Percentiles rank a stretch among this genome's conserved stretches.
Evolutionary conservation across 2,888 invertebrate species (phyloP).

Genomic region (Biston betularia): DNA sequence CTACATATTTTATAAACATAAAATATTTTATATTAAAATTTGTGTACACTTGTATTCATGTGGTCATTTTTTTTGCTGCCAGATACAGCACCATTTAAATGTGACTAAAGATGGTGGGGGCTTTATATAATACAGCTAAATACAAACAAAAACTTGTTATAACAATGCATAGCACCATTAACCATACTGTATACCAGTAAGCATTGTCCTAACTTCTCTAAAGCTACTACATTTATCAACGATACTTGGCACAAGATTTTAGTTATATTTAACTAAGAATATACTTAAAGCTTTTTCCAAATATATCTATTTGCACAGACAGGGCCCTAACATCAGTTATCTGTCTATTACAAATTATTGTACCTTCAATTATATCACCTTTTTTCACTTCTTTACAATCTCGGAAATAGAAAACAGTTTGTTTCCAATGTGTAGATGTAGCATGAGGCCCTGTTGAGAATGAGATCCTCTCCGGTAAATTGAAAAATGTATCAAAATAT

Average conservation of each 20-base stretch:
- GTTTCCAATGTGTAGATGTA: conserved; percentile 96
- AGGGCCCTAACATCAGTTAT: conserved; percentile 91
- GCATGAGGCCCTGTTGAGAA: conserved; percentile 93
- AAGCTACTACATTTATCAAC: not conserved
- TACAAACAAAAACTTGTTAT: too few relatives aligned
- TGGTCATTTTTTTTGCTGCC: too few relatives aligned
- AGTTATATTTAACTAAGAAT: conserved; percentile 84
- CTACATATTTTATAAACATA: too few relatives aligned
- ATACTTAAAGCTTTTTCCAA: conserved; percentile 87
- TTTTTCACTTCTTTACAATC: conserved; percentile 89
- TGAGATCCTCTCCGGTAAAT: conserved; percentile 87
- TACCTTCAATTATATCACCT: conserved; percentile 88
- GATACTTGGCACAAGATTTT: not conserved
- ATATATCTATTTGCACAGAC: conserved; percentile 88
- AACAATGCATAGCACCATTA: too few relatives aligned
- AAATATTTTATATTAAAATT: too few relatives aligned
- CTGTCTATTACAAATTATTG: conserved; percentile 90
- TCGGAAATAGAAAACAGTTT: conserved; percentile 94
- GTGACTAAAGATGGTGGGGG: too few relatives aligned
- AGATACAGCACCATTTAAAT: too few relatives aligned
- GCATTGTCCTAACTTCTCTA: not conserved
- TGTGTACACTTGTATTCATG: too few relatives aligned
- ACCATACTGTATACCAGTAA: too few relatives aligned
- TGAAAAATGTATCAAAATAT: conserved; percentile 96
- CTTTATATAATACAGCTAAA: too few relatives aligned